Conservation (phyloP, 2,797 vertebrate genomes). For the Pangasius macronema region DNA sequence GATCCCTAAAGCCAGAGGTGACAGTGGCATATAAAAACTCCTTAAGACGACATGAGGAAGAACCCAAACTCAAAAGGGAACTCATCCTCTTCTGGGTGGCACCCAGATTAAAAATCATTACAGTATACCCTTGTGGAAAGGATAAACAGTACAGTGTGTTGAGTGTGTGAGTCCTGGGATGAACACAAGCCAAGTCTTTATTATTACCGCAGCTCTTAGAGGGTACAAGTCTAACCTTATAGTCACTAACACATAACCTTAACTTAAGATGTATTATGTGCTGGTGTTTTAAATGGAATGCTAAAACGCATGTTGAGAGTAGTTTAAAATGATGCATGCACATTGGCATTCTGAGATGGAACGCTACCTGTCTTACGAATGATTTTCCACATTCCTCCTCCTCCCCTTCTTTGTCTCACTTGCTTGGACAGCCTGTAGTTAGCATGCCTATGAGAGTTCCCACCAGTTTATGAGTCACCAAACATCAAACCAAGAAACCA, state of each 20-base stretch:
- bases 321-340: not conserved
- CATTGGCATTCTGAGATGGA: not conserved
- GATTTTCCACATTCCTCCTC: constrained; percentile 33
- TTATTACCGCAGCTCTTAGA: not conserved
- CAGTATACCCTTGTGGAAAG: not conserved
- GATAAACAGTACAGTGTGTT: not conserved
- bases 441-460: constrained; percentile 49
- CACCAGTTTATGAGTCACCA: constrained; percentile 38
- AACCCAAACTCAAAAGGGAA: not conserved
- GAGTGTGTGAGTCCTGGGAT: not conserved
- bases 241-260: not conserved
- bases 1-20: not conserved
- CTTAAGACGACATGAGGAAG: not conserved
- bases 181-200: not conserved
- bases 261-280: not conserved
- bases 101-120: not conserved
- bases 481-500: constrained; percentile 9
- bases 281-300: not conserved
- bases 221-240: not conserved
- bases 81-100: not conserved
- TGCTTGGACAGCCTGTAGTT: constrained; percentile 51
- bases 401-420: not conserved
- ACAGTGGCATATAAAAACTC: not conserved
- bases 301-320: not conserved
- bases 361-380: not conserved